phyloP scores from a whole-genome alignment of 2,113 vertebrate genomes.

The Daboia siamensis region DNA sequence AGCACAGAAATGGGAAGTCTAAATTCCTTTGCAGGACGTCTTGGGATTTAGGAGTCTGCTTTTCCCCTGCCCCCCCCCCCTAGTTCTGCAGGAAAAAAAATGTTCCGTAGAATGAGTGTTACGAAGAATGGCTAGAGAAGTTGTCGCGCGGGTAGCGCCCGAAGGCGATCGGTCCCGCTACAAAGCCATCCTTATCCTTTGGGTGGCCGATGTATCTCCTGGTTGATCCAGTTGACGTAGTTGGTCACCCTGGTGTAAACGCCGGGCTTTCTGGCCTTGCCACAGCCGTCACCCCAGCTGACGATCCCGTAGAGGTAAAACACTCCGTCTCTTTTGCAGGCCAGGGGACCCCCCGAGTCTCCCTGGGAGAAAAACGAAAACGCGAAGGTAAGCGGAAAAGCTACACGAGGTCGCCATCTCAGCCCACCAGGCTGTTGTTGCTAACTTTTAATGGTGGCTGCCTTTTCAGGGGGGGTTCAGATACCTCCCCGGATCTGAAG shows the following conservation, averaged over 20 bases:
- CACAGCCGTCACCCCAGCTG: constrained; percentile 94
- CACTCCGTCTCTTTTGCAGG: constrained; percentile 74
- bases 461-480: too few relatives aligned
- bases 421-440: background rate
- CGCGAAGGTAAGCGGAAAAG: background rate
- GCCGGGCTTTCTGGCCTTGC: constrained; percentile 77
- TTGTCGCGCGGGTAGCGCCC: background rate
- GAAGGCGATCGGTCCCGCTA: background rate
- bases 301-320: constrained; percentile 88
- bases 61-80: accelerated
- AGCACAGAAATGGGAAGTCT: background rate
- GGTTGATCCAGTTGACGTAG: constrained; percentile 88
- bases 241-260: constrained; percentile 88
- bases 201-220: constrained; percentile 60
- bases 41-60: background rate
- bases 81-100: background rate
- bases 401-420: background rate
- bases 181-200: constrained; percentile 23
- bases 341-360: constrained; percentile 90
- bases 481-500: too few relatives aligned
- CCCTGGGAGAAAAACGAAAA: constrained; percentile 74
- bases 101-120: background rate
- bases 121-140: constrained; percentile 15
- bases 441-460: too few relatives aligned
- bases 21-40: background rate